These are phyloP conservation scores for Himalopsyche japonica DNA, from an alignment of 2,888 invertebrate species.

Conservation along the genomic window DNA sequence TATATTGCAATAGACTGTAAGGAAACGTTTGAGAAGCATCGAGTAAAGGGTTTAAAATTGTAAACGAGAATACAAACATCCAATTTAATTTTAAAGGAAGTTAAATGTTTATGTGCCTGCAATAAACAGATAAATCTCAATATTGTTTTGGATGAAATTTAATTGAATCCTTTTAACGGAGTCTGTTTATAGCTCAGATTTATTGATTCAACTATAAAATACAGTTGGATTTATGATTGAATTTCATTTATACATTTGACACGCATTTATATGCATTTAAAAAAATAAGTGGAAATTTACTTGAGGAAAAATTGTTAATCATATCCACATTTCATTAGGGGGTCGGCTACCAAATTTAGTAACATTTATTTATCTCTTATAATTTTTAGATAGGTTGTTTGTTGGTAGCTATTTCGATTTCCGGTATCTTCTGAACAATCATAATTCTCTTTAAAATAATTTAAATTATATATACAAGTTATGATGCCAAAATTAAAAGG, in stretches of 20 bases:
- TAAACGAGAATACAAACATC: slow-evolving; percentile 12
- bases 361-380: too few species aligned
- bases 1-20: neutral
- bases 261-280: neutral
- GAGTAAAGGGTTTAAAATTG: neutral
- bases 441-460: too few species aligned
- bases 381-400: too few species aligned
- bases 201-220: neutral
- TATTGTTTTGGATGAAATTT: neutral
- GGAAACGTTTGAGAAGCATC: neutral
- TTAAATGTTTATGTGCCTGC: slow-evolving; percentile 10
- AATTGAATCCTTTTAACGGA: neutral
- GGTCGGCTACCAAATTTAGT: too few species aligned
- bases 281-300: neutral
- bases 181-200: neutral
- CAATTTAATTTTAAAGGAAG: slow-evolving; percentile 22
- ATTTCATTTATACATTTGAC: neutral
- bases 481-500: too few species aligned
- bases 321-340: too few species aligned
- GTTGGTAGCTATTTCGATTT: too few species aligned
- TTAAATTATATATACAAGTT: too few species aligned
- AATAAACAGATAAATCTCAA: slow-evolving; percentile 20
- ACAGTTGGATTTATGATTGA: neutral
- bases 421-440: too few species aligned
- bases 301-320: neutral